A percentile compares a stretch with the other conserved stretches of the same genome.
phyloP scores from a whole-genome alignment of 2,113 vertebrate species.

The Phasianus colchicus region DNA sequence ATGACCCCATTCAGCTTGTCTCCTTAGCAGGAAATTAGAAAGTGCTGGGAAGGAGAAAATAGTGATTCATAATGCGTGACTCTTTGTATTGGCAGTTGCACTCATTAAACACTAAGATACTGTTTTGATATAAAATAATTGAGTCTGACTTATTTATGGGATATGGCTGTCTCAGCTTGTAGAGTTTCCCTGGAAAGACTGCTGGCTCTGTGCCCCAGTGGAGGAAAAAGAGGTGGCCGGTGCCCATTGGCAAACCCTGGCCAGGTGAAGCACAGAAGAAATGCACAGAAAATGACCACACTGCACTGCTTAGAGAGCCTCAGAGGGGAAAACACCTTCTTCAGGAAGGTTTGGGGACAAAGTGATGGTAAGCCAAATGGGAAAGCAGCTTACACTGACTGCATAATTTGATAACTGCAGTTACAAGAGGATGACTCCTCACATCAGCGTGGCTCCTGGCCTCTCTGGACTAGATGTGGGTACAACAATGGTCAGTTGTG shows the following conservation, averaged over 20 bases:
- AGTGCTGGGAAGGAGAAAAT: conserved; percentile 71
- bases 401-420: background rate
- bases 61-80: conserved; percentile 71
- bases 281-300: background rate
- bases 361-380: background rate
- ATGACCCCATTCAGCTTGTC: conserved; percentile 78
- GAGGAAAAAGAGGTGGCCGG: background rate
- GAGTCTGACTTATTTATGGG: conserved; percentile 72
- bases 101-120: conserved; percentile 77
- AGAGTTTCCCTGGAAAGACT: background rate
- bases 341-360: background rate
- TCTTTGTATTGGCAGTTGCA: conserved; percentile 74
- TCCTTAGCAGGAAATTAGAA: conserved; percentile 84
- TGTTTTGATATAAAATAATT: conserved; percentile 80
- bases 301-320: background rate
- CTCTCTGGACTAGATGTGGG: background rate
- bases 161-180: background rate
- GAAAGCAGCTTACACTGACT: background rate
- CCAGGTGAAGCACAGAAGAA: background rate
- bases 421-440: background rate
- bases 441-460: background rate
- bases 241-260: background rate
- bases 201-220: background rate
- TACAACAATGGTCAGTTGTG: background rate
- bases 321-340: background rate